phyloP scores from a whole-genome alignment of 1,140 invertebrate species.

The Babylonia areolata region DNA sequence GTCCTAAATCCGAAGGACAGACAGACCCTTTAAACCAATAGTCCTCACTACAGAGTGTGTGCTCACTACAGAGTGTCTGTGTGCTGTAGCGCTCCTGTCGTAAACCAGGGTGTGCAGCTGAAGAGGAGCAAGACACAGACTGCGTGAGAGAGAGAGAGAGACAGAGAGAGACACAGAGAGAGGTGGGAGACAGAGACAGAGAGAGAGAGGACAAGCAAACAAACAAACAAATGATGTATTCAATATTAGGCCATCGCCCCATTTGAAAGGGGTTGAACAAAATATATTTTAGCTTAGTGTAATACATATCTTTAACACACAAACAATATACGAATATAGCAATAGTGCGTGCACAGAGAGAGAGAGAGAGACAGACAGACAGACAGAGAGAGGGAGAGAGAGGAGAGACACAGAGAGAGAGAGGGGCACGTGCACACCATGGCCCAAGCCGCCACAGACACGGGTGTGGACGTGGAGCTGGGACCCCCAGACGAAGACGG shows the following conservation, averaged over 20 bases:
- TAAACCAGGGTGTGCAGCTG: too few relatives aligned
- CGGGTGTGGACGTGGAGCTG: not conserved
- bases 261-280: too few relatives aligned
- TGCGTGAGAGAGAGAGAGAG: not conserved
- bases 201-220: not conserved
- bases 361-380: not conserved
- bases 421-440: not conserved
- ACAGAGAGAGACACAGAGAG: not conserved
- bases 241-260: too few relatives aligned
- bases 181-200: not conserved
- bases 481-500: not conserved
- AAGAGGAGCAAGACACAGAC: not conserved
- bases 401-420: not conserved
- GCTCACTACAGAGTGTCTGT: too few relatives aligned
- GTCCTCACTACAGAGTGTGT: too few relatives aligned
- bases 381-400: not conserved
- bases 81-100: too few relatives aligned
- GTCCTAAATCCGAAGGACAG: too few relatives aligned
- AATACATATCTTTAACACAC: too few relatives aligned
- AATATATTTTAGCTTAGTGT: too few relatives aligned
- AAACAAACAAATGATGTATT: not conserved
- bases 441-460: not conserved
- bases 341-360: too few relatives aligned
- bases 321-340: too few relatives aligned
- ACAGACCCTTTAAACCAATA: too few relatives aligned